A percentile compares a stretch with the other conserved stretches of the same genome.
These are phyloP conservation scores for Ardeotis arabs DNA, from an alignment of 2,113 vertebrate genomes.

Conservation along the genomic window DNA sequence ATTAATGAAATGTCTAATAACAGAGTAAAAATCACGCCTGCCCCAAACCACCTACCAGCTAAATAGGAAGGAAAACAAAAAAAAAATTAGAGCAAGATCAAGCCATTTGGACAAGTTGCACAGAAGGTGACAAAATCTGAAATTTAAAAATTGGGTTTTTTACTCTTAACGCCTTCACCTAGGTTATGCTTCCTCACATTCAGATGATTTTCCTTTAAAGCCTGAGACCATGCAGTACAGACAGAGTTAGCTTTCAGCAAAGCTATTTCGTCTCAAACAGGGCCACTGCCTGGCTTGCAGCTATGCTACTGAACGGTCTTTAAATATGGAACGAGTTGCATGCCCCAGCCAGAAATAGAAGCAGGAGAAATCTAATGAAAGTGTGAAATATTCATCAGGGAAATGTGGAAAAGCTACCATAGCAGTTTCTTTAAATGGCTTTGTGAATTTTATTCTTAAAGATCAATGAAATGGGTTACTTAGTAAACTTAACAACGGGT, in stretches of 20 bases:
- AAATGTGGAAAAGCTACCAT: constrained; percentile 52
- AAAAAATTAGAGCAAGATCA: neutral
- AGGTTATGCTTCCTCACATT: neutral
- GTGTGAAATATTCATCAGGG: constrained; percentile 47
- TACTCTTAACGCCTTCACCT: neutral
- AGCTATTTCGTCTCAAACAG: neutral
- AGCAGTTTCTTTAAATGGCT: constrained; percentile 62
- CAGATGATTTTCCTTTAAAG: neutral
- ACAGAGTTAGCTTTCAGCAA: neutral
- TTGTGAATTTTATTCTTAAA: constrained; percentile 55
- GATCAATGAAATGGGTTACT: constrained; percentile 46
- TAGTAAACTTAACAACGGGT: constrained; percentile 16
- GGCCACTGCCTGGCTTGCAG: constrained; percentile 2
- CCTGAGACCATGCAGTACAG: neutral
- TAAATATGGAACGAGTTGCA: constrained; percentile 51
- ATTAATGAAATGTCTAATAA: neutral
- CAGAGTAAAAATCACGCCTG: neutral
- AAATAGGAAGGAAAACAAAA: neutral
- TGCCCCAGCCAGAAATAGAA: constrained; percentile 25
- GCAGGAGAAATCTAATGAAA: constrained; percentile 2
- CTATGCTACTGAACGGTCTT: neutral
- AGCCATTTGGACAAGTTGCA: neutral
- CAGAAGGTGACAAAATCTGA: neutral
- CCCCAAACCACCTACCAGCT: neutral
- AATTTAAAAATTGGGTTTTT: neutral